Evolutionary conservation across 2,888 invertebrate species (phyloP).

Genomic region (Augochlorella aurata): DNA sequence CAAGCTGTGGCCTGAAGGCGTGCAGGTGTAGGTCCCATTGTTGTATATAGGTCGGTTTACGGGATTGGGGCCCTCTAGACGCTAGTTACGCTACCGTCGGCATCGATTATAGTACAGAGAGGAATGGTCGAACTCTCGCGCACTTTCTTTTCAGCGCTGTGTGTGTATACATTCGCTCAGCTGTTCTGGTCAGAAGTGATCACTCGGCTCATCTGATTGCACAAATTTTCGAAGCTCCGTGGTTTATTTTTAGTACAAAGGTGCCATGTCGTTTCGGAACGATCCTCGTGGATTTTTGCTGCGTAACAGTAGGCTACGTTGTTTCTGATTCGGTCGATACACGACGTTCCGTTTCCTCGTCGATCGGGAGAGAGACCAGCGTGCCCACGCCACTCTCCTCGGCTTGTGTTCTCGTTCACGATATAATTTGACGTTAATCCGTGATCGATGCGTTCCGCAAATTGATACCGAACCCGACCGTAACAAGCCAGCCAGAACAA

Average conservation of each 20-base stretch:
- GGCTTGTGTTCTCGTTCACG: conserved; percentile 21
- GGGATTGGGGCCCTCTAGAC: conserved; percentile 7
- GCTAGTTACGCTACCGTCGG: conserved; percentile 20
- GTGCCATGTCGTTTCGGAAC: conserved; percentile 71
- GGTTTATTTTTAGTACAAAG: conserved; percentile 73
- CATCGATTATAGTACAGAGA: conserved; percentile 48
- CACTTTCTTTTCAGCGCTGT: conserved; percentile 55
- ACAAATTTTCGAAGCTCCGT: conserved; percentile 63
- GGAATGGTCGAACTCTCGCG: conserved; percentile 50
- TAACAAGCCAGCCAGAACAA: conserved; percentile 60
- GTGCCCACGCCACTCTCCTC: conserved; percentile 4
- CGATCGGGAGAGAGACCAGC: conserved; percentile 39
- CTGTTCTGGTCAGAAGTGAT: conserved; percentile 61
- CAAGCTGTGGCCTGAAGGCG: too few relatives aligned
- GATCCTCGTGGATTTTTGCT: conserved; percentile 67
- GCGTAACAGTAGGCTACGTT: conserved; percentile 66
- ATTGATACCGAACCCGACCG: conserved; percentile 44
- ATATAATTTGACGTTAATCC: conserved; percentile 34
- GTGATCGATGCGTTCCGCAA: conserved; percentile 34
- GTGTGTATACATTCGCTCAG: conserved; percentile 69
- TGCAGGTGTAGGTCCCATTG: too few relatives aligned
- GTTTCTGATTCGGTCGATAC: conserved; percentile 62
- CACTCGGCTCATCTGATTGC: conserved; percentile 50
- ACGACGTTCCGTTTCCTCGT: conserved; percentile 43
- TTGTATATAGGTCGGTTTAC: background rate